These are phyloP conservation scores for Chrysomallon squamiferum DNA, from an alignment of 1,140 invertebrate species.

Conservation along the genomic window DNA sequence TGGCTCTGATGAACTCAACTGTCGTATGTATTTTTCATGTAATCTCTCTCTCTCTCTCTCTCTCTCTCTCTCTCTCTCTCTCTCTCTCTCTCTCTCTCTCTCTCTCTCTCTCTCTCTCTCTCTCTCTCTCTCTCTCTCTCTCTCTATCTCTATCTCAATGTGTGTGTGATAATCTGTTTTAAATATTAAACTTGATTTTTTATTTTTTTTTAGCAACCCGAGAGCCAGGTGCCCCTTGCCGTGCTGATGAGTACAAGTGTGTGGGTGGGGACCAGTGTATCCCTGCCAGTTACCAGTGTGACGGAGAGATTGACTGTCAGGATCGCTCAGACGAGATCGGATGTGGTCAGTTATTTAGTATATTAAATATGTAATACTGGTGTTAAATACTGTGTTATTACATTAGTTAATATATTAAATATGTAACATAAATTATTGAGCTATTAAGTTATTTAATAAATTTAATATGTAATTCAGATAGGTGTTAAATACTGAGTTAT, in stretches of 20 bases:
- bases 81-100: background rate
- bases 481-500: too few species aligned
- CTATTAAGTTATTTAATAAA: too few species aligned
- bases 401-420: background rate
- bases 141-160: too few species aligned
- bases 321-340: constrained; percentile 92
- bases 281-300: constrained; percentile 92
- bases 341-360: constrained; percentile 74
- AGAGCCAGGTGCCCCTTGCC: constrained; percentile 73
- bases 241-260: constrained; percentile 84
- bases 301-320: constrained; percentile 83
- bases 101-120: background rate
- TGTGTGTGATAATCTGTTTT: too few species aligned
- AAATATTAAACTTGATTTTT: too few species aligned
- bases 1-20: constrained; percentile 69
- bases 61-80: background rate
- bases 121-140: too few species aligned
- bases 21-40: constrained; percentile 40
- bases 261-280: constrained; percentile 82
- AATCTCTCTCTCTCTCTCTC: background rate
- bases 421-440: too few species aligned
- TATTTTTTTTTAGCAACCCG: constrained; percentile 39
- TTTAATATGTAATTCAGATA: too few species aligned
- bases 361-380: too few species aligned
- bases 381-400: background rate